Conservation (phyloP, 2,888 invertebrate species). For the Drosophila atripex region DNA sequence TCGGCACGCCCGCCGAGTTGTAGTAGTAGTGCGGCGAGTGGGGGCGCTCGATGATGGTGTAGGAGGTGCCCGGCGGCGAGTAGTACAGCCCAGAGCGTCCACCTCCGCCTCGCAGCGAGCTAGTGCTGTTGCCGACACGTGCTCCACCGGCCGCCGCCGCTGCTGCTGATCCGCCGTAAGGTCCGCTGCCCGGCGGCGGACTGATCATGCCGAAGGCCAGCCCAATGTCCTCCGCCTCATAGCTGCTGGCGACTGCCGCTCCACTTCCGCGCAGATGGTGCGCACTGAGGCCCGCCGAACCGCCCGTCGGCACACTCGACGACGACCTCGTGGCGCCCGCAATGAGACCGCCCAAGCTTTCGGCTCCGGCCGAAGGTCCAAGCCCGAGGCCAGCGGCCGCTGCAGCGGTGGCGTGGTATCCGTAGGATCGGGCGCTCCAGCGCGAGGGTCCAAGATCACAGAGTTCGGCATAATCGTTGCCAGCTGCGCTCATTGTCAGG, state of each 20-base stretch:
- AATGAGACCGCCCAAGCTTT: conserved; percentile 57
- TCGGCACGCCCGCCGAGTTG: conserved; percentile 83
- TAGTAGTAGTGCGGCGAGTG: conserved; percentile 87
- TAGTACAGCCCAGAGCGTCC: conserved; percentile 90
- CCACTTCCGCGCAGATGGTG: conserved; percentile 78
- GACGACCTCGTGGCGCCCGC: conserved; percentile 76
- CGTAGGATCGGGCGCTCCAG: conserved; percentile 84
- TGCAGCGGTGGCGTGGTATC: conserved; percentile 80
- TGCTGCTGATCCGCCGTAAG: conserved; percentile 43
- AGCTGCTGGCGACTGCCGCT: conserved; percentile 80
- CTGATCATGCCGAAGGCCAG: conserved; percentile 79
- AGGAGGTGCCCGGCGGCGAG: conserved; percentile 94
- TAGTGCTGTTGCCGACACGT: conserved; percentile 83
- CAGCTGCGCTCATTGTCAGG: conserved; percentile 84
- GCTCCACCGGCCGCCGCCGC: conserved; percentile 45
- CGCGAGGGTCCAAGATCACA: conserved; percentile 84
- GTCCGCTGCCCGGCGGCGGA: conserved; percentile 76
- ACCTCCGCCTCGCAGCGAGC: conserved; percentile 84
- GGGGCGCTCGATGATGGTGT: conserved; percentile 93
- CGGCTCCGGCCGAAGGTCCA: conserved; percentile 46
- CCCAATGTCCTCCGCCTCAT: conserved; percentile 84
- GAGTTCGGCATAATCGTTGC: conserved; percentile 84
- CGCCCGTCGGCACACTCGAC: conserved; percentile 80
- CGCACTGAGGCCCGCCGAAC: conserved; percentile 79
- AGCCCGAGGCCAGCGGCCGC: conserved; percentile 69